A percentile compares a stretch with the other conserved stretches of the same genome.
Evolutionary conservation across 2,888 invertebrate species (phyloP).

Genomic region (Ormyrus thymus): DNA sequence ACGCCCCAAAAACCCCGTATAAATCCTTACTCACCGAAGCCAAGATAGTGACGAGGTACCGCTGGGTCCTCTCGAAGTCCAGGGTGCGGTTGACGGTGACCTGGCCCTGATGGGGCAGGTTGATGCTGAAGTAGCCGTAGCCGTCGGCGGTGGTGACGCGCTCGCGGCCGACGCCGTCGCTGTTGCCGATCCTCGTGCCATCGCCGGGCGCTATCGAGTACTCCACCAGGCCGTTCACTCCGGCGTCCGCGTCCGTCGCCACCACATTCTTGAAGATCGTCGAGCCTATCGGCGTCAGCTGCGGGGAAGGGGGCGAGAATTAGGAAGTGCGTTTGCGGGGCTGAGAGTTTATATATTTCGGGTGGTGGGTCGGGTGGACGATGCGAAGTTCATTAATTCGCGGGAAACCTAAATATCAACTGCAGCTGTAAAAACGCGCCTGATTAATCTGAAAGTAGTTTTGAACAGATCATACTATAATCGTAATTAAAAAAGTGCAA

Average conservation of each 20-base stretch:
- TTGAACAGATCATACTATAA: too few relatives aligned
- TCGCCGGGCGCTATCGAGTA: constrained; percentile 87
- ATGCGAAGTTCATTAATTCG: too few relatives aligned
- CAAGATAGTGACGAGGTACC: constrained; percentile 90
- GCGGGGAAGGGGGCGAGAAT: constrained; percentile 56
- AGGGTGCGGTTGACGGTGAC: constrained; percentile 90
- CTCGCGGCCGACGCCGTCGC: constrained; percentile 78
- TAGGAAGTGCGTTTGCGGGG: too few relatives aligned
- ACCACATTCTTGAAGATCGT: constrained; percentile 89
- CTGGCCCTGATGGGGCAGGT: constrained; percentile 91
- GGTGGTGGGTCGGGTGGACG: too few relatives aligned
- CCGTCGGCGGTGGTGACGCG: constrained; percentile 84
- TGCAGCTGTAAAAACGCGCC: too few relatives aligned
- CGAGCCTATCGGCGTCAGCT: constrained; percentile 90
- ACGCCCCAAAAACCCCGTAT: too few relatives aligned
- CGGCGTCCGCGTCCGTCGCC: constrained; percentile 89
- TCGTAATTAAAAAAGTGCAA: too few relatives aligned
- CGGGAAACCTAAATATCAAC: too few relatives aligned
- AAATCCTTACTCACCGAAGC: constrained; percentile 82
- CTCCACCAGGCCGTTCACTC: constrained; percentile 91
- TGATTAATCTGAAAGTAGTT: too few relatives aligned
- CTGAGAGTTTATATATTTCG: too few relatives aligned
- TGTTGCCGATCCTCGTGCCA: constrained; percentile 76
- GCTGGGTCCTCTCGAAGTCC: constrained; percentile 91
- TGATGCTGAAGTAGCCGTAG: constrained; percentile 88